Base-by-base conservation (phyloP, 2,888 invertebrate genomes). In the Lottia gigantea region DNA sequence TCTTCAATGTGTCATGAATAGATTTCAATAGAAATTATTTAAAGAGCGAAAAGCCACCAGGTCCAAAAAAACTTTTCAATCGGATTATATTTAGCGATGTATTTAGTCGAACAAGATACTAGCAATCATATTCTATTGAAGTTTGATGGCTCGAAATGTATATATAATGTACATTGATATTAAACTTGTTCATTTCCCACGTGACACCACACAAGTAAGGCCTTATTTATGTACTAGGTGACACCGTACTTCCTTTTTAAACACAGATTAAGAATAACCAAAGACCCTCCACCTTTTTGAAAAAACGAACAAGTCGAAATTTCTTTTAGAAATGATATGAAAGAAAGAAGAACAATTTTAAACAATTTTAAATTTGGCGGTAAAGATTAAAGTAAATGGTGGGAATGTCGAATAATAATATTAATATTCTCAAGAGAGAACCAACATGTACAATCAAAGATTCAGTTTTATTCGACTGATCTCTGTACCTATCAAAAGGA, bases 101-200 rank as follows among this genome's bases (percentile, higher is more conserved):
- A 55, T 55, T 55, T 55, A 55, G 55, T 55, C 55, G 55, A 55
- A 55, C 55, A 55, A 55, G 55, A 55, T 55, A 55, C 55, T 55
- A 55, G 55, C 55, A 55, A 55, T 55, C 55, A 55, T 23, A 55
- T 11, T 55, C 55, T 55, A 55, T 55, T 55, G 55, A 55, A 11
- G 55, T 55, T 55, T 55, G 55, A 55, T 55, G 14, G 55, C 19
- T 23, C 14, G 23, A 55, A 14, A 55, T 55, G 55, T 55, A 55
- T 55, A 55, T 55, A 55, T 55, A 55, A 55, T 55, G 55, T 55
- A 55, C 55, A 55, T 55, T 55, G 40, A 55, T 55, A 55, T 14
- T 55, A 55, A 55, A 23, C 55, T 55, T 55, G 55, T 55, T 55
- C 55, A 55, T 55, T 55, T 55, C 55, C 55, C 55, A 55, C 55